phyloP scores from a whole-genome alignment of 2,113 vertebrate genomes.

The Saccopteryx bilineata region DNA sequence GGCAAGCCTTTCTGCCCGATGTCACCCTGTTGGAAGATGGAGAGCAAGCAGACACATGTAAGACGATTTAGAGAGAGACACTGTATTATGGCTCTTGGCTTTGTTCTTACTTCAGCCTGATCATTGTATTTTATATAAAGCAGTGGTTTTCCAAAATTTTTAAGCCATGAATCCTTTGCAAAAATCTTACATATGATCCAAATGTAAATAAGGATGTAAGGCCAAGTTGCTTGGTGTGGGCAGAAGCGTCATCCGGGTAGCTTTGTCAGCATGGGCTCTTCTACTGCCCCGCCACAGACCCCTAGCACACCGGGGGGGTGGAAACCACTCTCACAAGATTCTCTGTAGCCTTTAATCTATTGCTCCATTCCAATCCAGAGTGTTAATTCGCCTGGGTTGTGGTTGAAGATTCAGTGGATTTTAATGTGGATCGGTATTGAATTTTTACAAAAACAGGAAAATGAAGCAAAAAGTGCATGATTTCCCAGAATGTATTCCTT shows the following conservation, averaged over 20 bases:
- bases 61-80: not conserved
- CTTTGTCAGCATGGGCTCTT: not conserved
- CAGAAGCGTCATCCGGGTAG: not conserved
- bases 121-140: not conserved
- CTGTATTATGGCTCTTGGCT: not conserved
- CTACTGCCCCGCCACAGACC: not conserved
- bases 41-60: not conserved
- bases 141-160: constrained; percentile 18
- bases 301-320: not conserved
- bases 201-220: not conserved
- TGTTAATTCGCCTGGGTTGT: not conserved
- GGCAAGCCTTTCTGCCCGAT: constrained; percentile 88
- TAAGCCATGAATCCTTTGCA: not conserved
- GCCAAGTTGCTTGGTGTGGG: not conserved
- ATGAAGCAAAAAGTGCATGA: not conserved
- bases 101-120: not conserved
- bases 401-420: not conserved
- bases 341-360: not conserved
- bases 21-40: constrained; percentile 85
- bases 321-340: not conserved
- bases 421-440: not conserved
- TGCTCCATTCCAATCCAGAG: not conserved
- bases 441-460: not conserved
- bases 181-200: not conserved
- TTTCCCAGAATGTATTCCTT: not conserved